Evolutionary conservation across 2,888 invertebrate genomes (phyloP).

Genomic region (Amphipoea lucens): DNA sequence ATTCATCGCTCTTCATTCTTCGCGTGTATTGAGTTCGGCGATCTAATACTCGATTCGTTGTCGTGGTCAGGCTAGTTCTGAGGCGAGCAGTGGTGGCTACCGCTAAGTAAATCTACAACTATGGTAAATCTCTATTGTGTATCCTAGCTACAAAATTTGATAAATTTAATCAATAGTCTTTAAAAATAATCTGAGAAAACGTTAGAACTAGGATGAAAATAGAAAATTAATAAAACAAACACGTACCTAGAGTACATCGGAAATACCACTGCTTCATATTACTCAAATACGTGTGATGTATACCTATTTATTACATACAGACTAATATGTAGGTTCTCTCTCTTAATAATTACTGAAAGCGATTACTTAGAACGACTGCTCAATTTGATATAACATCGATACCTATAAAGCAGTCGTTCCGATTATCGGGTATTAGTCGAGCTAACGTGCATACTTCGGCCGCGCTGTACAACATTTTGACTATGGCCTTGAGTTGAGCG

Average conservation of each 20-base stretch:
- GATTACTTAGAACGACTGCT: conserved; percentile 37
- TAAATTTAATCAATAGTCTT: conserved; percentile 8
- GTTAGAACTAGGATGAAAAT: neutral
- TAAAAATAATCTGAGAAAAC: neutral
- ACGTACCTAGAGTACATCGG: neutral
- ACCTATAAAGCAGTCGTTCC: conserved; percentile 26
- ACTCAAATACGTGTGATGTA: conserved; percentile 1
- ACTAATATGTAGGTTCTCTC: neutral
- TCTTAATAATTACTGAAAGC: conserved; percentile 24
- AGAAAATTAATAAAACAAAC: conserved; percentile 16
- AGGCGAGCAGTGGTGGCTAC: too few relatives aligned
- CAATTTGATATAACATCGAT: conserved; percentile 35
- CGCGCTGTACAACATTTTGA: conserved; percentile 31
- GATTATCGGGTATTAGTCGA: conserved; percentile 38
- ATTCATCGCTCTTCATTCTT: neutral
- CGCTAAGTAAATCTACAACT: neutral
- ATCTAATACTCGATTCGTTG: neutral
- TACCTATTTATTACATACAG: neutral
- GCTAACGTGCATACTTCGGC: conserved; percentile 7
- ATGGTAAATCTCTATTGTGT: neutral
- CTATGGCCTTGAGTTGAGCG: conserved; percentile 57
- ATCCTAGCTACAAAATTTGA: neutral
- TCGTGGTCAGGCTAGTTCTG: neutral
- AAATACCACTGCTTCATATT: neutral
- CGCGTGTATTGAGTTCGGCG: neutral